phyloP scores from a whole-genome alignment of 2,113 vertebrate genomes.

The Chionomys nivalis region DNA sequence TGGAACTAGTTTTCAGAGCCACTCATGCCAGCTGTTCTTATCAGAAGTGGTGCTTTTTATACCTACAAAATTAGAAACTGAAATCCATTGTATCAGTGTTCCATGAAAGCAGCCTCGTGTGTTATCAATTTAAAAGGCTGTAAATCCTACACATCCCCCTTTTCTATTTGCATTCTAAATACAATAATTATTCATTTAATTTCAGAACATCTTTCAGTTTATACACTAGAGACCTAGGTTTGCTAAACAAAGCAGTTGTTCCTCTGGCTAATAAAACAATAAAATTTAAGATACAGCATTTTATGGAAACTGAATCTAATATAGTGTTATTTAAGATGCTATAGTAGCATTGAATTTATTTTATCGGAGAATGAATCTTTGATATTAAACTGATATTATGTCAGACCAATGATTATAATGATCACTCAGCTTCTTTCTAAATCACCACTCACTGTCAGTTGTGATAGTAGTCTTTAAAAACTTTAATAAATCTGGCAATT shows the following conservation, averaged over 20 bases:
- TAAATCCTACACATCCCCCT: background rate
- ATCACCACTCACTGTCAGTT: background rate
- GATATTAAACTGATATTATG: constrained; percentile 42
- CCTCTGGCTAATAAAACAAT: background rate
- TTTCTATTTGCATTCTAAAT: constrained; percentile 6
- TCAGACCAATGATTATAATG: constrained; percentile 23
- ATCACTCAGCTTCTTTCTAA: constrained; percentile 18
- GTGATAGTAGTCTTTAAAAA: constrained; percentile 10
- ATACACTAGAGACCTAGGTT: background rate
- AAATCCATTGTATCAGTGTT: constrained; percentile 67
- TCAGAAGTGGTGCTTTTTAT: constrained; percentile 72
- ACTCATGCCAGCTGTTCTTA: constrained; percentile 75
- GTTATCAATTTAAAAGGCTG: constrained; percentile 20
- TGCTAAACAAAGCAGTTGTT: constrained; percentile 44
- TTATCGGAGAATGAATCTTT: constrained; percentile 19
- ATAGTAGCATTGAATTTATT: constrained; percentile 7
- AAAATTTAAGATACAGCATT: background rate
- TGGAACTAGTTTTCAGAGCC: constrained; percentile 75
- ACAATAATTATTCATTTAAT: constrained; percentile 37
- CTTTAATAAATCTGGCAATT: background rate
- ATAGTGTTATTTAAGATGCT: constrained; percentile 49
- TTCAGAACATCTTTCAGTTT: constrained; percentile 29
- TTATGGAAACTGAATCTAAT: constrained; percentile 1
- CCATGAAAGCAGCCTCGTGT: constrained; percentile 6
- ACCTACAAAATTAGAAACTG: constrained; percentile 70